Evolutionary conservation across 2,888 invertebrate genomes (phyloP).

Genomic region (Bimastos eiseni): DNA sequence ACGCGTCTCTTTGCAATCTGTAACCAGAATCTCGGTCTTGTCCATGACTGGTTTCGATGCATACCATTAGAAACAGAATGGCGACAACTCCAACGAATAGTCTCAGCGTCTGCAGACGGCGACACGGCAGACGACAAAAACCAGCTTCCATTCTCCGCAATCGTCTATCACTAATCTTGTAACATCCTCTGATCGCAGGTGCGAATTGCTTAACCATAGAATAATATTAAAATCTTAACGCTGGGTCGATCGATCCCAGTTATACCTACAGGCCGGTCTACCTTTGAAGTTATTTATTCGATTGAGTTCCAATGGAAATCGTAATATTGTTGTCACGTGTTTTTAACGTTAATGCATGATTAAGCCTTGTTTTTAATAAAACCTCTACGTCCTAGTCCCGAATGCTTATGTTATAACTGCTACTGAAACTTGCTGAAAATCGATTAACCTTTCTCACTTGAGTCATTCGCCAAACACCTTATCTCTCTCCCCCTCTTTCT

Average conservation of each 20-base stretch:
- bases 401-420: neutral
- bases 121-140: neutral
- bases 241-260: neutral
- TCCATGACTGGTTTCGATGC: neutral
- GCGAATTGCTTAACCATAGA: neutral
- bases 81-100: neutral
- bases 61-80: neutral
- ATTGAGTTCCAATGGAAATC: neutral
- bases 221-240: neutral
- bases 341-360: neutral
- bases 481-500: neutral
- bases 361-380: neutral
- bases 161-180: neutral
- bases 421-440: neutral
- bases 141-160: neutral
- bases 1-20: constrained; percentile 31
- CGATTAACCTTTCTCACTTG: neutral
- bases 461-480: constrained; percentile 6
- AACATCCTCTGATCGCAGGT: neutral
- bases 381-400: neutral
- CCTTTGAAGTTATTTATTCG: no score
- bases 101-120: neutral
- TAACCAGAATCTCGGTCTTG: constrained; percentile 9
- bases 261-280: neutral
- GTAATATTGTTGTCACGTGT: neutral